Evolutionary conservation across 2,888 invertebrate species (phyloP).

Genomic region (Anarsia innoxiella): DNA sequence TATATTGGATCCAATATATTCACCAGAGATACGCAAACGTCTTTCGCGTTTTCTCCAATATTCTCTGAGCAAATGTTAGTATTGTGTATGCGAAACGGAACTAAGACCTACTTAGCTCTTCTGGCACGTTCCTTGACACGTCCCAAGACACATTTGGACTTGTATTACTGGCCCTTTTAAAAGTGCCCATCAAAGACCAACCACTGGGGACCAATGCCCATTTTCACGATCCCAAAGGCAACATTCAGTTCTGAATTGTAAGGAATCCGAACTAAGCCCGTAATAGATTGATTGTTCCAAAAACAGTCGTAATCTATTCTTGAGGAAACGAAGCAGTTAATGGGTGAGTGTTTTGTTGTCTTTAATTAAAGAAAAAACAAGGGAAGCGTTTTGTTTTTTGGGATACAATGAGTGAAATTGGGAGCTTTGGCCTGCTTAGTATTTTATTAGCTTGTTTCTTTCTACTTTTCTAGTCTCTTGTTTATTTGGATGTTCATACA

Average conservation of each 20-base stretch:
- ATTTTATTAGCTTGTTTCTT: too few relatives aligned
- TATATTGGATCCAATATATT: neutral
- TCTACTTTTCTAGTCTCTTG: too few relatives aligned
- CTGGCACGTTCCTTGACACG: conserved; percentile 10
- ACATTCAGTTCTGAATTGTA: conserved; percentile 20
- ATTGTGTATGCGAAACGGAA: neutral
- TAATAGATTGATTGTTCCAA: conserved; percentile 21
- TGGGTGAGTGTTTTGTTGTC: neutral
- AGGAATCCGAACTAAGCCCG: conserved; percentile 18
- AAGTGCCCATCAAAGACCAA: conserved; percentile 17
- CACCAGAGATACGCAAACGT: conserved; percentile 2
- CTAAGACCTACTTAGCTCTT: conserved; percentile 10
- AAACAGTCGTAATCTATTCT: conserved; percentile 14
- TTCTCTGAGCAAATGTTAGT: conserved; percentile 3
- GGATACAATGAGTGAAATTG: too few relatives aligned
- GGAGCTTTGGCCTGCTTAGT: too few relatives aligned
- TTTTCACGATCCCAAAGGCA: conserved; percentile 17
- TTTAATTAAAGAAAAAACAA: neutral
- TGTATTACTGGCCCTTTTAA: conserved; percentile 14
- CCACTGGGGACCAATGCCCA: conserved; percentile 15
- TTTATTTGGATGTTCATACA: too few relatives aligned
- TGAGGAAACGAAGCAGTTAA: neutral
- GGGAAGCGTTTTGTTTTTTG: too few relatives aligned
- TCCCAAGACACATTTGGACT: conserved; percentile 12
- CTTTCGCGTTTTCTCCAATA: conserved; percentile 4